Evolutionary conservation across 2,888 invertebrate species (phyloP).

Genomic region (Zelleria hepariella): DNA sequence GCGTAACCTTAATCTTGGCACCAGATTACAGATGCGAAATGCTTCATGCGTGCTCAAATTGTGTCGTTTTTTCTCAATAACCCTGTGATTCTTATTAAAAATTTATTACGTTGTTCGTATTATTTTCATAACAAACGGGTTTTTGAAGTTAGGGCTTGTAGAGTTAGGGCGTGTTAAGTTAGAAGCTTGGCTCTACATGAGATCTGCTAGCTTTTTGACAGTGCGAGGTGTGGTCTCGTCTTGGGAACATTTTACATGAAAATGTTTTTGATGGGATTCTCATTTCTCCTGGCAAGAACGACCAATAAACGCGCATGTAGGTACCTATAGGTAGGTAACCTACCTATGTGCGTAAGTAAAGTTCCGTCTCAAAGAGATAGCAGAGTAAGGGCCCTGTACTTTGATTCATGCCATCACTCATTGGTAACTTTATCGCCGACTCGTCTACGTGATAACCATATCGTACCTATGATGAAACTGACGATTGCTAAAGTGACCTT

Average conservation of each 20-base stretch:
- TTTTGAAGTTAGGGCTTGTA: too few relatives aligned
- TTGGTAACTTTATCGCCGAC: background rate
- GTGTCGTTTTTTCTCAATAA: too few relatives aligned
- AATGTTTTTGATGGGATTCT: too few relatives aligned
- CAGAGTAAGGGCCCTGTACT: background rate
- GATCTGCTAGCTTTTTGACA: too few relatives aligned
- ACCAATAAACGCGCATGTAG: background rate
- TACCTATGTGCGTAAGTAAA: background rate
- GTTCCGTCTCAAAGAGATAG: background rate
- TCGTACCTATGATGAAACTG: background rate
- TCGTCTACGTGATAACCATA: background rate
- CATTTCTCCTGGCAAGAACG: too few relatives aligned
- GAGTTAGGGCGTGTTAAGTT: too few relatives aligned
- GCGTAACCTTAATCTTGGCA: background rate
- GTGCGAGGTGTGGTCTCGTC: too few relatives aligned
- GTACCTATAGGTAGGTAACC: background rate
- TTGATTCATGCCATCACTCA: background rate
- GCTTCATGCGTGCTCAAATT: background rate
- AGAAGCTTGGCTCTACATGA: too few relatives aligned
- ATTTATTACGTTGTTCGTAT: too few relatives aligned
- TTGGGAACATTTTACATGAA: too few relatives aligned
- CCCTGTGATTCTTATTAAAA: too few relatives aligned
- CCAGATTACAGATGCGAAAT: background rate
- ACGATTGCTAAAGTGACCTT: background rate
- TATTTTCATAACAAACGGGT: too few relatives aligned